phyloP scores from a whole-genome alignment of 2,113 vertebrate species.

The Oxyura jamaicensis region DNA sequence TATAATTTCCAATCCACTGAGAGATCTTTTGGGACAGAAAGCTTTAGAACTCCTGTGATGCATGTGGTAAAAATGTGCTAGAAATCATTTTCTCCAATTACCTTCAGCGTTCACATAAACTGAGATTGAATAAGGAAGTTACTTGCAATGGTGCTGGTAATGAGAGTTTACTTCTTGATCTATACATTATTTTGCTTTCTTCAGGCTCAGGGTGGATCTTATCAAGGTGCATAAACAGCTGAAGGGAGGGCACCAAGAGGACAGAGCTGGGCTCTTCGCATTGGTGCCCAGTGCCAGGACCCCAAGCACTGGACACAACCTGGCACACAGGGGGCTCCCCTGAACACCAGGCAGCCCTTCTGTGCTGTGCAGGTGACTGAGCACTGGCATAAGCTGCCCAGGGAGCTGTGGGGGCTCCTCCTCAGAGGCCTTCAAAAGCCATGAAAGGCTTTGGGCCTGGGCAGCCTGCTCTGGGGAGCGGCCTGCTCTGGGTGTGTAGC shows the following conservation, averaged over 20 bases:
- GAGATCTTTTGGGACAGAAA: neutral
- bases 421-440: neutral
- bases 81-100: neutral
- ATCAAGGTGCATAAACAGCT: neutral
- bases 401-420: neutral
- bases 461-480: neutral
- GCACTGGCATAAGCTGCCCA: neutral
- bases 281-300: neutral
- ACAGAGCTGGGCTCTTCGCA: neutral
- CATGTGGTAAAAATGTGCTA: neutral
- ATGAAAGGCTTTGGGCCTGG: neutral
- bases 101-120: neutral
- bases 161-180: neutral
- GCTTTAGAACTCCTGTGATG: neutral
- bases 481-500: no score
- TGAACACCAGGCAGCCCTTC: neutral
- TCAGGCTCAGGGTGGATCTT: neutral
- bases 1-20: neutral
- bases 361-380: neutral
- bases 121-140: neutral
- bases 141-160: neutral
- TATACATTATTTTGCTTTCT: neutral
- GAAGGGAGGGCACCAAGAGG: neutral
- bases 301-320: neutral
- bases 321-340: no score